Evolutionary conservation across 1,140 invertebrate genomes (phyloP).

Genomic region (Parasteatoda tepidariorum): DNA sequence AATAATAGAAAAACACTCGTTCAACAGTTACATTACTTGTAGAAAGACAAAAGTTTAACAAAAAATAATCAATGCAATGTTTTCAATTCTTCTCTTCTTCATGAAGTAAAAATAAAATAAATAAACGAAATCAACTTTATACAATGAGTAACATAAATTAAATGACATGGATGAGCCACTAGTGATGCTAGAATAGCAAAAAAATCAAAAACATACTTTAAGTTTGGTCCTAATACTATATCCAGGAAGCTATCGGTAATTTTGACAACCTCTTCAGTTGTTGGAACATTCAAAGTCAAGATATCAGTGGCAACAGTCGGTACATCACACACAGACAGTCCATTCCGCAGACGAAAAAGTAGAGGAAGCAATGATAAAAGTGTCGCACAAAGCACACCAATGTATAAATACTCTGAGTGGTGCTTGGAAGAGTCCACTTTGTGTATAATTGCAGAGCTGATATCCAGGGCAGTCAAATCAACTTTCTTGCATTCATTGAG

Average conservation of each 20-base stretch:
- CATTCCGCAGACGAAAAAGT: slow-evolving; percentile 62
- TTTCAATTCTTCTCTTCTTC: no score
- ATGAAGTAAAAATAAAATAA: no score
- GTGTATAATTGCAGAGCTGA: slow-evolving; percentile 91
- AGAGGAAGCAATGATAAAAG: slow-evolving; percentile 65
- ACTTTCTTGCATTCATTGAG: slow-evolving; percentile 88
- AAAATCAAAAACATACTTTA: slow-evolving; percentile 54
- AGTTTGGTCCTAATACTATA: slow-evolving; percentile 37
- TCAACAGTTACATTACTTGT: no score
- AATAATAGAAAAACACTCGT: no score
- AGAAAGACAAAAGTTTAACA: no score
- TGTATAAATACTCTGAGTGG: slow-evolving; percentile 81
- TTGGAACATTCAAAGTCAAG: slow-evolving; percentile 40
- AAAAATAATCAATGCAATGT: no score
- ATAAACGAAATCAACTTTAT: no score
- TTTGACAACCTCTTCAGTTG: slow-evolving; percentile 49
- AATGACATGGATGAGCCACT: no score
- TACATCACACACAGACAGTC: background rate
- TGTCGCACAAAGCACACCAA: slow-evolving; percentile 67
- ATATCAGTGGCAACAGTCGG: slow-evolving; percentile 53
- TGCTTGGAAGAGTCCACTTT: slow-evolving; percentile 85
- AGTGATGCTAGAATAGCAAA: no score
- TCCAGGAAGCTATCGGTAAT: slow-evolving; percentile 43
- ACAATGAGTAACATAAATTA: no score
- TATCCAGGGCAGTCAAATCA: slow-evolving; percentile 91